phyloP scores from a whole-genome alignment of 2,888 invertebrate genomes.

The Meteorus cinctellus region DNA sequence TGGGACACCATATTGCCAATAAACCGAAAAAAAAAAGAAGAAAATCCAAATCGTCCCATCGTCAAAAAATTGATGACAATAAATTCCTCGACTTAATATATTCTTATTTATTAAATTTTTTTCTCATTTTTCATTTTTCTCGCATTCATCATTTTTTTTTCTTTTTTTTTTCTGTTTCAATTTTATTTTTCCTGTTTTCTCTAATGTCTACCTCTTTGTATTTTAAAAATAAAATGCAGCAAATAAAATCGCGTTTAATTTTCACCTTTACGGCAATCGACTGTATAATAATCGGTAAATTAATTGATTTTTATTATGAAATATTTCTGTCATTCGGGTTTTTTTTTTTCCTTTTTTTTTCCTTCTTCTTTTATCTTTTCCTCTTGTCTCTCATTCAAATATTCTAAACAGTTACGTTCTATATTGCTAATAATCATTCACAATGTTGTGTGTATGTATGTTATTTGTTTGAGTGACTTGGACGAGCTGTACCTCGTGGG shows the following conservation, averaged over 20 bases:
- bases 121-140: slow-evolving; percentile 20
- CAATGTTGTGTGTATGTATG: slow-evolving; percentile 23
- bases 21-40: slow-evolving; percentile 2
- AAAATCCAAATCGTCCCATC: slow-evolving; percentile 35
- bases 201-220: slow-evolving; percentile 20
- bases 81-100: slow-evolving; percentile 46
- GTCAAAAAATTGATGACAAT: slow-evolving; percentile 51
- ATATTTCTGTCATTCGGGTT: slow-evolving; percentile 26
- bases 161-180: background rate
- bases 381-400: slow-evolving; percentile 21
- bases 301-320: background rate
- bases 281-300: slow-evolving; percentile 16
- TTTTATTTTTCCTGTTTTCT: slow-evolving; percentile 14
- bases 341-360: background rate
- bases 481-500: slow-evolving; percentile 38
- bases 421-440: slow-evolving; percentile 40
- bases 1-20: background rate
- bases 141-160: background rate
- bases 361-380: background rate
- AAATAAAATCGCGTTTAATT: slow-evolving; percentile 32
- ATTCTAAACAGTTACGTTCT: slow-evolving; percentile 15
- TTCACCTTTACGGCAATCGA: slow-evolving; percentile 29
- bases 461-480: slow-evolving; percentile 31
- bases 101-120: slow-evolving; percentile 25
- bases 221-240: slow-evolving; percentile 44